Evolutionary conservation across 2,888 invertebrate genomes (phyloP).

Genomic region (Apotomis betuletana): DNA sequence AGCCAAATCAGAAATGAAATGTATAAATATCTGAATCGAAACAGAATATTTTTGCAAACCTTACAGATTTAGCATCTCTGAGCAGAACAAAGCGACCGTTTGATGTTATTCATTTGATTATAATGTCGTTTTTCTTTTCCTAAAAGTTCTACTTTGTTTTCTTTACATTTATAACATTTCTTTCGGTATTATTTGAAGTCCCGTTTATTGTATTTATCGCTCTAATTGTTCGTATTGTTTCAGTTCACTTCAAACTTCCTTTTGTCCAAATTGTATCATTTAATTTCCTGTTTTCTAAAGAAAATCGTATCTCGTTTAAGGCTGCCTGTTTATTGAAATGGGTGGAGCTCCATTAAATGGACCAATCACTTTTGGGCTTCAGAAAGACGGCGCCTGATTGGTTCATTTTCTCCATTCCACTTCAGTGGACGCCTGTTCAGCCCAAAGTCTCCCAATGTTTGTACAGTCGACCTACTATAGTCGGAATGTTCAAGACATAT

Average conservation of each 20-base stretch:
- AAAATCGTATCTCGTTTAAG: background rate
- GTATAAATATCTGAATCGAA: background rate
- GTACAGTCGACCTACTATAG: slow-evolving; percentile 14
- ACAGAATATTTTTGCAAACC: background rate
- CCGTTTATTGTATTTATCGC: background rate
- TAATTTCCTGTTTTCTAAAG: slow-evolving; percentile 6
- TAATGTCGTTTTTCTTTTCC: slow-evolving; percentile 1
- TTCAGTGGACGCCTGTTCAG: too few relatives aligned
- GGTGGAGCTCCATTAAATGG: too few relatives aligned
- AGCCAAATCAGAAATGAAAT: background rate
- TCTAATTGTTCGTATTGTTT: background rate
- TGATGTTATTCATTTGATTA: slow-evolving; percentile 9
- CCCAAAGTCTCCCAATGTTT: slow-evolving; percentile 5
- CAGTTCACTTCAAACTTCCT: background rate
- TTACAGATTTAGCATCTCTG: background rate
- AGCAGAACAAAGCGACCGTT: slow-evolving; percentile 2
- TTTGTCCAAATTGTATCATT: slow-evolving; percentile 3
- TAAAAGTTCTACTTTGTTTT: background rate
- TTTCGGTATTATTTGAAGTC: background rate
- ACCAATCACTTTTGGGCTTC: too few relatives aligned
- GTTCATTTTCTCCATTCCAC: too few relatives aligned
- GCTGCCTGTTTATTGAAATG: too few relatives aligned
- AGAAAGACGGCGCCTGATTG: too few relatives aligned
- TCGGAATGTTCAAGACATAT: slow-evolving; percentile 7
- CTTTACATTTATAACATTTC: background rate